Percentiles rank a stretch among this genome's conserved stretches.
These are phyloP conservation scores for Nomada ruficornis DNA, from an alignment of 2,888 invertebrate species.

Conservation along the genomic window DNA sequence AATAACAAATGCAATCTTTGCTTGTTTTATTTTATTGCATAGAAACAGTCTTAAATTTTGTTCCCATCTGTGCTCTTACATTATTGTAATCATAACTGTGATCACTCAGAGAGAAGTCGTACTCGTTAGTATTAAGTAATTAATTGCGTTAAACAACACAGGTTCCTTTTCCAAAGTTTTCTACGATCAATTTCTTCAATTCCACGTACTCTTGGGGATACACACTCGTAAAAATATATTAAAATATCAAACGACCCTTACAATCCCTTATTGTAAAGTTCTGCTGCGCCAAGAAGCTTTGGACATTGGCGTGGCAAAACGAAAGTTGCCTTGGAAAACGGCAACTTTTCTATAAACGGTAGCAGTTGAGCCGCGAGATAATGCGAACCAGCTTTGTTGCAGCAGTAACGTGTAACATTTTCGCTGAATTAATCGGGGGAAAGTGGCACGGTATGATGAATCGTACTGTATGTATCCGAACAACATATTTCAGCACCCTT, in stretches of 20 bases:
- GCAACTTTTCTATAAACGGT: neutral
- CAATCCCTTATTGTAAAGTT: slow-evolving; percentile 7
- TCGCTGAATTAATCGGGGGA: slow-evolving; percentile 20
- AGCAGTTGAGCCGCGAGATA: neutral
- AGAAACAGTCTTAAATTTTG: no score
- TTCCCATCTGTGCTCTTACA: no score
- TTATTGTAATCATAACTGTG: no score
- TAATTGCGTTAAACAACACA: no score
- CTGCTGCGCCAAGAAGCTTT: neutral
- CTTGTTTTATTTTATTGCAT: no score
- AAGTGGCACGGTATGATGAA: slow-evolving; percentile 40
- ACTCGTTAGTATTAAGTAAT: no score
- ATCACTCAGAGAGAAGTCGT: no score
- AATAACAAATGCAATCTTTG: no score
- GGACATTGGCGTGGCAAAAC: neutral
- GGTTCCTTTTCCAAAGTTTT: neutral
- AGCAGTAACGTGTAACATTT: slow-evolving; percentile 20
- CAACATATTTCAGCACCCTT: slow-evolving; percentile 45
- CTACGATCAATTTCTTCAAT: neutral
- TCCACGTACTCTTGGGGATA: neutral
- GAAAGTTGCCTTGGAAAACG: neutral
- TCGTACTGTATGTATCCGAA: slow-evolving; percentile 32
- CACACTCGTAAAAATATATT: neutral
- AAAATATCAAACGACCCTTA: neutral
- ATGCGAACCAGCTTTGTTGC: slow-evolving; percentile 36